phyloP scores from a whole-genome alignment of 2,888 invertebrate species.

The Strigamia maritima region DNA sequence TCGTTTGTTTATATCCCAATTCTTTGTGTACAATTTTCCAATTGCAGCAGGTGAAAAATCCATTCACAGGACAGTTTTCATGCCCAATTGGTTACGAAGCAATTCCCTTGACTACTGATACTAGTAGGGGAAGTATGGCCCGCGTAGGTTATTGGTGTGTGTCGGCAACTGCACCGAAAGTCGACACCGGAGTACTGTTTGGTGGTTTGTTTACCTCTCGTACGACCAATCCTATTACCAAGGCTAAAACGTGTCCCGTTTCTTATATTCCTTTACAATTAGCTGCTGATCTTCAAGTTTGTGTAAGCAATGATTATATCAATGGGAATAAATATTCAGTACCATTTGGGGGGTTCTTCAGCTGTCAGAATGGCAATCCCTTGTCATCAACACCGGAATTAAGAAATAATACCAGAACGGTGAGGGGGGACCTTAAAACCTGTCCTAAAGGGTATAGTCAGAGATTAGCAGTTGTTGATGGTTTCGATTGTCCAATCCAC shows the following conservation, averaged over 20 bases:
- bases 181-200: constrained; percentile 35
- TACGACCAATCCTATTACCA: constrained; percentile 9
- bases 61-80: background rate
- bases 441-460: constrained; percentile 35
- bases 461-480: constrained; percentile 10
- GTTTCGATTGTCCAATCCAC: background rate
- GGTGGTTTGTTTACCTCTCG: constrained; percentile 20
- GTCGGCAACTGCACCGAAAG: background rate
- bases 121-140: too few species aligned
- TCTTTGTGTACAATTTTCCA: too few species aligned
- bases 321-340: background rate
- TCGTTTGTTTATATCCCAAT: too few species aligned
- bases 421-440: background rate
- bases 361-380: constrained; percentile 8
- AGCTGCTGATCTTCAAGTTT: background rate
- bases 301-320: constrained; percentile 31
- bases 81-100: background rate
- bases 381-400: background rate
- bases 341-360: constrained; percentile 34
- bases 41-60: background rate
- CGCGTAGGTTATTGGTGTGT: constrained; percentile 35
- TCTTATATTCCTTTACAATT: background rate
- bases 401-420: background rate
- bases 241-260: background rate
- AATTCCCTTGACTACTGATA: background rate